A percentile compares a stretch with the other conserved stretches of the same genome.
These are phyloP conservation scores for Nephrotoma flavescens DNA, from an alignment of 2,888 invertebrate species.

Conservation along the genomic window DNA sequence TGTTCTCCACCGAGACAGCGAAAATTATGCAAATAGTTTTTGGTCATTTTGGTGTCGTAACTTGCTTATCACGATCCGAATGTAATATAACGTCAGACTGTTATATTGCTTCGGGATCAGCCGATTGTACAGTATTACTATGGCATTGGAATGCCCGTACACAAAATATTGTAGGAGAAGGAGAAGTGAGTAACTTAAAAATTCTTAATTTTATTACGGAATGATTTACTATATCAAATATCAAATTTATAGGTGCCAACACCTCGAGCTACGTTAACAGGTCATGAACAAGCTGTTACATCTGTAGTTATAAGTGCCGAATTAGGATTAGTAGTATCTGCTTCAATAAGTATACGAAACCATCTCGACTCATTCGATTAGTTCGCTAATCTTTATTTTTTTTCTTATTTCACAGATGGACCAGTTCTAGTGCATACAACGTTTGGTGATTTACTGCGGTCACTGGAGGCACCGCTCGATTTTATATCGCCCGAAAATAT, in stretches of 20 bases:
- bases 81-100: slow-evolving; percentile 99
- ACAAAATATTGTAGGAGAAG: slow-evolving; percentile 94
- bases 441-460: slow-evolving; percentile 86
- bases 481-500: slow-evolving; percentile 71
- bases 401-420: slow-evolving; percentile 48
- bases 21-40: slow-evolving; percentile 97
- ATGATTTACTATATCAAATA: background rate
- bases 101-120: slow-evolving; percentile 94
- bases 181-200: slow-evolving; percentile 38
- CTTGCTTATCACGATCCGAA: slow-evolving; percentile 92
- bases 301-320: slow-evolving; percentile 96
- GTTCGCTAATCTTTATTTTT: background rate
- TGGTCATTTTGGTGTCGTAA: slow-evolving; percentile 98
- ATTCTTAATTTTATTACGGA: background rate
- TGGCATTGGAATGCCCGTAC: slow-evolving; percentile 99
- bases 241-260: slow-evolving; percentile 48
- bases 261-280: slow-evolving; percentile 91
- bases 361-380: background rate
- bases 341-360: slow-evolving; percentile 48
- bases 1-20: slow-evolving; percentile 93
- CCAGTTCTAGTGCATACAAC: slow-evolving; percentile 96
- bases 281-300: slow-evolving; percentile 92
- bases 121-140: slow-evolving; percentile 92
- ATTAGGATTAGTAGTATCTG: slow-evolving; percentile 91
- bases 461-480: slow-evolving; percentile 67